Percentiles rank a stretch among this genome's conserved stretches.
Conservation (phyloP, 2,797 vertebrate genomes). For the Ceyx erithaca region DNA sequence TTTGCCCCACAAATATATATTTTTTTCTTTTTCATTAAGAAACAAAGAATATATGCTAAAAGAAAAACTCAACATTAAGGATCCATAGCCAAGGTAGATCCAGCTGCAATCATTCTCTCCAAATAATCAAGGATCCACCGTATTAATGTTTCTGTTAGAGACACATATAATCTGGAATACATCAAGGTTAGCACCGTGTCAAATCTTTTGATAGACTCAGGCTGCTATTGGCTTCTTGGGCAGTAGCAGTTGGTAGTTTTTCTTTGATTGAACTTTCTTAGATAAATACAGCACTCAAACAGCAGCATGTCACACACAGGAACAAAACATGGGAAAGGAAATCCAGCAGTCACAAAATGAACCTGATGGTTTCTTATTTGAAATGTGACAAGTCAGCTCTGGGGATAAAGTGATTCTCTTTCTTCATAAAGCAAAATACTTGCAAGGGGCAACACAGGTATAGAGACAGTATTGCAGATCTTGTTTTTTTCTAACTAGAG, state of each 20-base stretch:
- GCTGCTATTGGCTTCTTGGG: not conserved
- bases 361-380: not conserved
- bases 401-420: not conserved
- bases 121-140: constrained; percentile 46
- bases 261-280: not conserved
- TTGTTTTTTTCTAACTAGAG: not conserved
- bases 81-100: not conserved
- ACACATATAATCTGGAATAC: not conserved
- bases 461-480: not conserved
- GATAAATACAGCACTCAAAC: not conserved
- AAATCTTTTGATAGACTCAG: constrained; percentile 20
- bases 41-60: too few species aligned
- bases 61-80: not conserved
- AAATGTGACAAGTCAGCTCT: not conserved
- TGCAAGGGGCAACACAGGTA: not conserved
- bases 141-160: not conserved
- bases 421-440: not conserved
- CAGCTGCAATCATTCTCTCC: constrained; percentile 6
- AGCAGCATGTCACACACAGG: not conserved
- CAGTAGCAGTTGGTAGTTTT: not conserved
- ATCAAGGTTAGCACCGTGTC: constrained; percentile 24
- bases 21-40: too few species aligned
- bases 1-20: not conserved
- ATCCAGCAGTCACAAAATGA: not conserved
- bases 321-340: not conserved